These are phyloP conservation scores for Pangasius djambal DNA, from an alignment of 2,797 vertebrate species.

Conservation along the genomic window DNA sequence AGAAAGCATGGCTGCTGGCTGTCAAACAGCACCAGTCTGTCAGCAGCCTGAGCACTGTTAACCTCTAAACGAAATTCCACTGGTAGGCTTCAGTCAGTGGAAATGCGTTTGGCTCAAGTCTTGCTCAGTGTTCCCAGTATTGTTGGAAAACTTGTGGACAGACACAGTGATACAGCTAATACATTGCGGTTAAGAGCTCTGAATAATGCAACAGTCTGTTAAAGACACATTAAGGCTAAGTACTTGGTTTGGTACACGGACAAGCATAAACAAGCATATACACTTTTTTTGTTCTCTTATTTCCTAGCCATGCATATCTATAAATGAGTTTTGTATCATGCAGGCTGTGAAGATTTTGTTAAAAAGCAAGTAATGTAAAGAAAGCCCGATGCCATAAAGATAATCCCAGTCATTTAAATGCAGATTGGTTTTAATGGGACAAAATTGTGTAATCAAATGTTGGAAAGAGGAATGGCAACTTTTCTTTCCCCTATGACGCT, in stretches of 20 bases:
- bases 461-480: neutral
- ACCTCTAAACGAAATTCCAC: neutral
- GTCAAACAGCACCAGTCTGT: constrained; percentile 1
- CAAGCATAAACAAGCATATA: neutral
- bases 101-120: constrained; percentile 39
- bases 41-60: constrained; percentile 14
- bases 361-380: neutral
- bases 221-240: constrained; percentile 9
- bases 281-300: neutral
- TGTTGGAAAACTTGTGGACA: constrained; percentile 28
- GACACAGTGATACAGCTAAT: constrained; percentile 42
- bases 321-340: neutral
- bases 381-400: neutral
- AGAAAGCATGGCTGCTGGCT: neutral
- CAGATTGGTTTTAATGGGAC: constrained; percentile 2
- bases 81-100: neutral
- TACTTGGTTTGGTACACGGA: neutral
- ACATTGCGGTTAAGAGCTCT: constrained; percentile 26
- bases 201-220: constrained; percentile 18
- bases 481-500: neutral
- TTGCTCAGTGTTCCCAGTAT: constrained; percentile 30
- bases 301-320: neutral
- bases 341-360: neutral
- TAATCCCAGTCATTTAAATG: constrained; percentile 8
- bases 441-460: constrained; percentile 7